Evolutionary conservation across 2,113 vertebrate genomes (phyloP), one percentile per base, ranked within the genome.

Genomic region (Channa argus): DNA sequence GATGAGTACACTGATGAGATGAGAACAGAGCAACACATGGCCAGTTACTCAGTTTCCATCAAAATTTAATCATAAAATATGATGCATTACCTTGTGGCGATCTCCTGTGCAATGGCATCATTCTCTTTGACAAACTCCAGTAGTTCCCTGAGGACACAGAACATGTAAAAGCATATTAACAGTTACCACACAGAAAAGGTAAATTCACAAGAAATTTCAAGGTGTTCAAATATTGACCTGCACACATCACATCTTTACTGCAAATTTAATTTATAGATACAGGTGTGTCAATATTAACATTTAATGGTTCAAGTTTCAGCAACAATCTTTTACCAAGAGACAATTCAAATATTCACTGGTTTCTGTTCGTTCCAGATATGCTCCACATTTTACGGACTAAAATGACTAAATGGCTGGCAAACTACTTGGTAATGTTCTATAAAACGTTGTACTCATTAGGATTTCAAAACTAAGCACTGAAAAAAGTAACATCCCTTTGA

Each of bases 91-190:
- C 97, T 96, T 13, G 92, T 82, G 61, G 97, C 94, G 63, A 99
- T 97, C 85, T 95, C 94, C 82, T 95, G 92, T 33, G 95, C 96
- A 53, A 96, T 24, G n/a, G 77, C 92, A 83, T 99, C 97, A 45
- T 99, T 98, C 86, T 97, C 96, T 83, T 96, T 95, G 11, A 95
- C 96, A 91, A 99, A 99, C 6, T 96, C 94, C 34, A 99, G 91
- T 3, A 99, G 92, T 5, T 97, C 96, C 82, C 98, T 99, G 87
- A 71, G 89, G 91, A 49, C 6, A 89, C 37, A 64, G 11, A 58
- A 33, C 43, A n/a, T 39, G 44, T 50, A 8, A 54, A 56, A 1
- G n/a, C 15, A 61, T 3, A 24, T 66, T 1, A 45, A 36, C 13
- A 52, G 11, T 47, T 15, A 43, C 1, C 46, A 8, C 1, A 12